Evolutionary conservation across 2,797 vertebrate genomes (phyloP).

Genomic region (Hirundo rustica): DNA sequence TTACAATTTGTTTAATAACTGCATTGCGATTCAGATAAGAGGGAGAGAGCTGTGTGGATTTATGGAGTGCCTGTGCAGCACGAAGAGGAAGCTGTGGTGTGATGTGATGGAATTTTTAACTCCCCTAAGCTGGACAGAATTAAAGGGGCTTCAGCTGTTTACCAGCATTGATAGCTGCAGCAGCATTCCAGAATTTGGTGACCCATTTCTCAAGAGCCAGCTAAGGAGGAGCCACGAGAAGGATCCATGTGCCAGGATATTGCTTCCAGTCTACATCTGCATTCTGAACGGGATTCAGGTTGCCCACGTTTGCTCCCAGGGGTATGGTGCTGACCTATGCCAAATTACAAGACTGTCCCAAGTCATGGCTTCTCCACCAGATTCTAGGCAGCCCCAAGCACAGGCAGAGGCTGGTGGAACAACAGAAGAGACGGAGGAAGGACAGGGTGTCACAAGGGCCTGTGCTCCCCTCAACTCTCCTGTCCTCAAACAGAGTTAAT

Average conservation of each 20-base stretch:
- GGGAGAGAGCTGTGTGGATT: slow-evolving; percentile 22
- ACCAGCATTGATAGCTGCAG: not conserved
- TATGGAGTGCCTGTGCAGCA: slow-evolving; percentile 18
- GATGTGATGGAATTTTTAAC: slow-evolving; percentile 41
- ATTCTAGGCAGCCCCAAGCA: not conserved
- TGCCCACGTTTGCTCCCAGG: accelerated
- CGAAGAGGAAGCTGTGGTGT: not conserved
- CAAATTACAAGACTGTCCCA: not conserved
- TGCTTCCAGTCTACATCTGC: not conserved
- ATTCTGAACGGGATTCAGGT: not conserved
- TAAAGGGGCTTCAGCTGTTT: slow-evolving; percentile 10
- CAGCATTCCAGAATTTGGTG: not conserved
- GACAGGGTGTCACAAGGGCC: too few species aligned
- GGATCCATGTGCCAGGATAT: not conserved
- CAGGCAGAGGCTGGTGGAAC: not conserved
- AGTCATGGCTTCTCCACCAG: not conserved
- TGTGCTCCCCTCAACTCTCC: not conserved
- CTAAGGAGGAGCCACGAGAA: not conserved
- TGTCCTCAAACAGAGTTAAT: not conserved
- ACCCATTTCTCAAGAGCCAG: not conserved
- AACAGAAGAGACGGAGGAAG: not conserved
- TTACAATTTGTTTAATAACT: slow-evolving; percentile 74
- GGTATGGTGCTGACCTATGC: not conserved
- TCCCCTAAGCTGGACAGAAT: slow-evolving; percentile 14
- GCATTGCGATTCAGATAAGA: slow-evolving; percentile 60